phyloP scores from a whole-genome alignment of 1,140 invertebrate species.

The Carposina sasakii region DNA sequence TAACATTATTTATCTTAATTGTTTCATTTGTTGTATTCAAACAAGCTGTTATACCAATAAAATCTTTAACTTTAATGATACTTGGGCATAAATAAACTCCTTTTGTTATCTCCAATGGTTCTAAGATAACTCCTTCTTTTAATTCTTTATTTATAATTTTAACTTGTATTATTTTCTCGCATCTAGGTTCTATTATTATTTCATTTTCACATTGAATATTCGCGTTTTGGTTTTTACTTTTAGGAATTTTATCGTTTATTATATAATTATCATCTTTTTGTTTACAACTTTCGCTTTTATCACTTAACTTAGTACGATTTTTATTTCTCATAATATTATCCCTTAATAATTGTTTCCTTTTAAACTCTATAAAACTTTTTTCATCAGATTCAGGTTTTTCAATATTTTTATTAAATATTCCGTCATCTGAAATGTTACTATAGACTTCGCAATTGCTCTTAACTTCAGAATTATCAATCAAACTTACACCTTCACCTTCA shows the following conservation, averaged over 20 bases:
- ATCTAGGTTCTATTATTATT: not conserved
- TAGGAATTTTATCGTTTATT: too few relatives aligned
- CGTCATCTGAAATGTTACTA: too few relatives aligned
- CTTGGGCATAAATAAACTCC: not conserved
- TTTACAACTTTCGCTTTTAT: not conserved
- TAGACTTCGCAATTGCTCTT: too few relatives aligned
- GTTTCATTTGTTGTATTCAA: not conserved
- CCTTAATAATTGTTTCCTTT: not conserved
- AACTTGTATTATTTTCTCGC: not conserved
- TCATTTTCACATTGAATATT: too few relatives aligned
- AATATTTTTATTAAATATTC: not conserved
- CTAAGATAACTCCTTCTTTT: slow-evolving; percentile 1
- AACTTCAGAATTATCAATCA: too few relatives aligned
- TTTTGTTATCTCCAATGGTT: not conserved
- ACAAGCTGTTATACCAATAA: not conserved
- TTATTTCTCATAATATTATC: not conserved
- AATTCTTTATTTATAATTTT: not conserved
- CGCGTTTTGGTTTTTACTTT: too few relatives aligned
- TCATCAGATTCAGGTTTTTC: not conserved
- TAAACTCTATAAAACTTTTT: not conserved
- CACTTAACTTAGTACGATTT: not conserved
- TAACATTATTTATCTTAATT: not conserved
- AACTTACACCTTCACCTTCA: too few relatives aligned
- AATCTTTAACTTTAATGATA: not conserved
- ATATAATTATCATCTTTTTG: not conserved